Conservation (phyloP, 2,888 invertebrate species). For the Stenoptilia bipunctidactyla region DNA sequence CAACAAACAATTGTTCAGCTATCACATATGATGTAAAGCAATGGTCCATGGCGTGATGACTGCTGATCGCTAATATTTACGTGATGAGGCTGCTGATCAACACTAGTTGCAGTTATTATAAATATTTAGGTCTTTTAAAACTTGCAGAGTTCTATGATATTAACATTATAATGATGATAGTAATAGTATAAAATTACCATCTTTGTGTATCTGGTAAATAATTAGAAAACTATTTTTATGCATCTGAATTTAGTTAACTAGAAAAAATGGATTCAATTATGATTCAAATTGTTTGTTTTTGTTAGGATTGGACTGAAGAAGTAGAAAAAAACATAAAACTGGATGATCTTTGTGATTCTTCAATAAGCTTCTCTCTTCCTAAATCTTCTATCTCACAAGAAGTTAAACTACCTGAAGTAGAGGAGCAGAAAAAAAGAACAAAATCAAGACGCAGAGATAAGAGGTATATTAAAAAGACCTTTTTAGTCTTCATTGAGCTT, state of each 20-base stretch:
- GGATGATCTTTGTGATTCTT: slow-evolving; percentile 48
- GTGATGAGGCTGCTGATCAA: too few relatives aligned
- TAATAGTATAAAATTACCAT: too few relatives aligned
- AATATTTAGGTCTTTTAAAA: too few relatives aligned
- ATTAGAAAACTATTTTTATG: neutral
- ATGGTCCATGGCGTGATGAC: too few relatives aligned
- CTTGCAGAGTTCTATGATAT: too few relatives aligned
- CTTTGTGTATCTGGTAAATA: too few relatives aligned
- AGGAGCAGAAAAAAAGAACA: slow-evolving; percentile 46
- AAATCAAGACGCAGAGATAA: slow-evolving; percentile 47
- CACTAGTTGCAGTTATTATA: too few relatives aligned
- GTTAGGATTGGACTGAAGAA: slow-evolving; percentile 65
- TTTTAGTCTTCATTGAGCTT: slow-evolving; percentile 3
- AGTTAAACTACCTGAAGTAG: slow-evolving; percentile 32
- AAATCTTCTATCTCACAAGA: slow-evolving; percentile 30
- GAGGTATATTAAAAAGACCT: slow-evolving; percentile 29
- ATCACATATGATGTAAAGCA: too few relatives aligned
- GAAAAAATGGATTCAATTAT: too few relatives aligned
- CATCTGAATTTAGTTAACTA: neutral
- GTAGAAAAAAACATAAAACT: slow-evolving; percentile 60
- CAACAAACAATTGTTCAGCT: too few relatives aligned
- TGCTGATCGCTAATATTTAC: too few relatives aligned
- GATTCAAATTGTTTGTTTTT: slow-evolving; percentile 7
- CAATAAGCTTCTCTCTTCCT: slow-evolving; percentile 35
- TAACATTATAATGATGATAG: too few relatives aligned